These are phyloP conservation scores for Orycteropus afer DNA, from an alignment of 2,113 vertebrate species.

Conservation along the genomic window DNA sequence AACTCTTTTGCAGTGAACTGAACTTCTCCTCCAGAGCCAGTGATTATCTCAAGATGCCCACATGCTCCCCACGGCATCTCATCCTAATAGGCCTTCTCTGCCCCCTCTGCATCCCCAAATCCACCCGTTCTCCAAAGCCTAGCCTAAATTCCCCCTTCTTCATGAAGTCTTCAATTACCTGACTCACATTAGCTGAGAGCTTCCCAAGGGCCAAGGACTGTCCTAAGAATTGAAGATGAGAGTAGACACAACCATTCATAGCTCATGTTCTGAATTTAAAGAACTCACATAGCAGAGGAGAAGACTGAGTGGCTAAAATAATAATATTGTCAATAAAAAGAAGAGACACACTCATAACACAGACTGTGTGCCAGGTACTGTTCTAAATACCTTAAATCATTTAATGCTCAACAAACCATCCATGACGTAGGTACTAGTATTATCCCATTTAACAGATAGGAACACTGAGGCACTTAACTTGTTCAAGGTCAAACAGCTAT, in stretches of 20 bases:
- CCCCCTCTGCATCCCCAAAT: neutral
- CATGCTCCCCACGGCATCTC: accelerated
- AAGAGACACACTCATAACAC: neutral
- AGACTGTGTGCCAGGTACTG: neutral
- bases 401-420: neutral
- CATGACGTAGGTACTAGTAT: neutral
- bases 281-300: neutral
- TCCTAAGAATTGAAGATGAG: neutral
- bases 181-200: neutral
- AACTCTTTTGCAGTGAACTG: accelerated
- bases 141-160: neutral
- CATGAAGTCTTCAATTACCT: neutral
- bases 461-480: neutral
- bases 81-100: neutral
- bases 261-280: neutral
- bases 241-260: neutral
- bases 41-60: neutral
- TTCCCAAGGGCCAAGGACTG: neutral
- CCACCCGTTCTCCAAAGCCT: neutral
- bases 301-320: neutral
- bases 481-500: too few relatives aligned
- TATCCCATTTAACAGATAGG: neutral
- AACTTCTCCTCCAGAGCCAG: accelerated
- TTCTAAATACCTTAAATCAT: neutral
- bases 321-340: neutral